Evolutionary conservation across 1,140 invertebrate species (phyloP).

Genomic region (Macrosteles quadrilineatus): DNA sequence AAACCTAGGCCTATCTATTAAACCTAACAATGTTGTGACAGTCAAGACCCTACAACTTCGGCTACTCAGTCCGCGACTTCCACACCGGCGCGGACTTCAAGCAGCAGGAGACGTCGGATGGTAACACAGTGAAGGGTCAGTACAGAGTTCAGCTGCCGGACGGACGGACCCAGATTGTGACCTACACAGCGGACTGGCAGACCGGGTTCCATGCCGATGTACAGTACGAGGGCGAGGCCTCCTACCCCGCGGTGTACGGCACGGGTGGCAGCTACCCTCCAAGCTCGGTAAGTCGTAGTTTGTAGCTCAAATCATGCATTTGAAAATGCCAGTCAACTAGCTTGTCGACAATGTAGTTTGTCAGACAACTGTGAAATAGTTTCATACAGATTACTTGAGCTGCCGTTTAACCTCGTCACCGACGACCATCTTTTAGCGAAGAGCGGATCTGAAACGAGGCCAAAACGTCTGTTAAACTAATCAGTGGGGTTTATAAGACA

Average conservation of each 20-base stretch:
- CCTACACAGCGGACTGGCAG: conserved; percentile 76
- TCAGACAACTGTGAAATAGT: too few species aligned
- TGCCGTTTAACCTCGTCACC: too few species aligned
- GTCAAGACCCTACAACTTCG: conserved; percentile 78
- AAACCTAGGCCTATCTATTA: too few species aligned
- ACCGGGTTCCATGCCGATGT: conserved; percentile 80
- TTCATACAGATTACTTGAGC: too few species aligned
- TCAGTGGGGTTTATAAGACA: too few species aligned
- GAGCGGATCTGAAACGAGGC: too few species aligned
- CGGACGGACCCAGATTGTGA: conserved; percentile 69
- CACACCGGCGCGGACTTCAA: conserved; percentile 72
- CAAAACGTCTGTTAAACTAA: too few species aligned
- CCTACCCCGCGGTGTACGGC: conserved; percentile 59
- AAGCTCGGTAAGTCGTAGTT: neutral
- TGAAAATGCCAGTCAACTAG: too few species aligned
- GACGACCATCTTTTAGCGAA: too few species aligned
- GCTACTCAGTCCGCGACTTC: conserved; percentile 74
- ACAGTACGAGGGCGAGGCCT: conserved; percentile 70
- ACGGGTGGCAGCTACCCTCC: conserved; percentile 32
- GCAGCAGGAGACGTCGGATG: conserved; percentile 68
- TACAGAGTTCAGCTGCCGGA: conserved; percentile 74
- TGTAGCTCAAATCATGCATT: too few species aligned
- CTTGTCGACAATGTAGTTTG: too few species aligned
- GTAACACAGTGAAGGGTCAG: conserved; percentile 68
- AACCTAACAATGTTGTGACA: too few species aligned